Evolutionary conservation across 2,113 vertebrate genomes (phyloP).

Genomic region (Paralichthys olivaceus): DNA sequence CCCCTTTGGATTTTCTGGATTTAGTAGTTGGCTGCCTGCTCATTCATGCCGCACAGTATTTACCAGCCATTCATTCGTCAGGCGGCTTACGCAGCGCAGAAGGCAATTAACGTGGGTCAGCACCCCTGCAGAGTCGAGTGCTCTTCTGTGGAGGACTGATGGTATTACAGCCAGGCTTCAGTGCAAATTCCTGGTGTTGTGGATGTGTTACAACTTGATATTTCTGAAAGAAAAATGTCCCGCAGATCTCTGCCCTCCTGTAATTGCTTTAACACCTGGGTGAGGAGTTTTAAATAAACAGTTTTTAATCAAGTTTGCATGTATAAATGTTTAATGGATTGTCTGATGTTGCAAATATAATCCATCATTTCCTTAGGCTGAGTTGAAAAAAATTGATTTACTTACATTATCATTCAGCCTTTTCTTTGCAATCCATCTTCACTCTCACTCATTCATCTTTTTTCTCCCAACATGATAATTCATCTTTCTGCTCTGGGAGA

Average conservation of each 20-base stretch:
- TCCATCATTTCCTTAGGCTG: background rate
- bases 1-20: constrained; percentile 19
- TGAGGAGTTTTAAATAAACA: background rate
- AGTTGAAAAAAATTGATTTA: background rate
- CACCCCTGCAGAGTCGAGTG: constrained; percentile 39
- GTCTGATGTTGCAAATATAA: background rate
- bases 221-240: constrained; percentile 27
- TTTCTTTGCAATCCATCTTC: background rate
- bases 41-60: constrained; percentile 23
- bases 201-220: background rate
- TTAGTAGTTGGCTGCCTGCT: constrained; percentile 6
- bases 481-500: background rate
- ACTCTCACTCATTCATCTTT: background rate
- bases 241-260: background rate
- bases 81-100: constrained; percentile 20
- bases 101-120: constrained; percentile 43
- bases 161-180: constrained; percentile 38
- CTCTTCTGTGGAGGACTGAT: constrained; percentile 44
- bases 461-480: background rate
- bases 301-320: background rate
- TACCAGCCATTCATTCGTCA: constrained; percentile 25
- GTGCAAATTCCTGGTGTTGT: constrained; percentile 25
- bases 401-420: background rate
- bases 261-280: background rate
- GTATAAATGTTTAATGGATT: background rate